Base-by-base conservation (phyloP, 1,140 invertebrate species). In the Drosophila takahashii region DNA sequence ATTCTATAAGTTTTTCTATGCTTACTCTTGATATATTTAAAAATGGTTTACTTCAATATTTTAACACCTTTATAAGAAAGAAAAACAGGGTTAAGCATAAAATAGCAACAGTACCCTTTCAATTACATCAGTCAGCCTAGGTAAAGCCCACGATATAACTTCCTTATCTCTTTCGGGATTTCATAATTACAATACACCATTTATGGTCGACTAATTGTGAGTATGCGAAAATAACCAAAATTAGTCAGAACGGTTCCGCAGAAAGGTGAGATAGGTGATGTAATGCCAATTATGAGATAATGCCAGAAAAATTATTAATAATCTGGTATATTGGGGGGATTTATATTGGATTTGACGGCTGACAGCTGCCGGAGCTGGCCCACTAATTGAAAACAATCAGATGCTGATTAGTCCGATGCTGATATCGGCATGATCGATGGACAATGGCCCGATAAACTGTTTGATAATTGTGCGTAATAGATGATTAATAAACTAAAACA, bases 341-440 rank as follows among this genome's bases (percentile, higher is more conserved):
- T 87, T 84, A 89, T 83, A 87, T 89, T 87, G 58, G 79, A 67
- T 77, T 85, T 73, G 11, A 11, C 10, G 37, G 44, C 27, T 69
- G 83, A 79, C 62, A 77, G 75, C 76, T 83, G 83, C 75, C 72
- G 53, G 48, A 50, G 39, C 39, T 53, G 45, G 13, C 13, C 16
- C 29, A 66, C 76, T 87, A 87, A 87, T 87, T 87, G 83, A 87
- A 89, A 87, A 83, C 81, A 83, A 89, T 89, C 84, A 69, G 61
- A 45, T 44, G 54, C 84, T 86, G 83, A 86, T 87, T 77, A 81
- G 75, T 15, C 45, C 45, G 62, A 64, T 86, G 61, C 70, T 64
- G 81, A 86, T 86, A 79, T 22, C 6, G 9, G 65, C 70, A 79
- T 83, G 81, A 85, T 84, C 70, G 78, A 79, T 83, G 72, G 66